phyloP scores from a whole-genome alignment of 2,888 invertebrate genomes.

The Stictocephala bisonia region DNA sequence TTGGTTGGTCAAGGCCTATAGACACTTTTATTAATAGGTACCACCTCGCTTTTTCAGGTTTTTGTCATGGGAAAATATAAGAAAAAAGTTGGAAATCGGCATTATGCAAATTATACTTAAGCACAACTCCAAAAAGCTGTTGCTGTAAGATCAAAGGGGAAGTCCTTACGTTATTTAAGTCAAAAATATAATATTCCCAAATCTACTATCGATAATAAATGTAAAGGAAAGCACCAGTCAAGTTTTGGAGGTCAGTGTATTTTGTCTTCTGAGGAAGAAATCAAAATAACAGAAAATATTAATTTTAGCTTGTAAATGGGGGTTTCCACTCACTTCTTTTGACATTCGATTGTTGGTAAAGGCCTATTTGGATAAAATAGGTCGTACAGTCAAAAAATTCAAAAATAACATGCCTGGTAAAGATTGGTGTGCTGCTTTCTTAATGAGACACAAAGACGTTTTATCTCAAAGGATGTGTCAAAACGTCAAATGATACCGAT shows the following conservation, averaged over 20 bases:
- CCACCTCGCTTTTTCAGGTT: no score
- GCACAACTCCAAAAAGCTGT: background rate
- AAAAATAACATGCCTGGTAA: slow-evolving; percentile 58
- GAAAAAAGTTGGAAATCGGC: slow-evolving; percentile 43
- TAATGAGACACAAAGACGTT: slow-evolving; percentile 49
- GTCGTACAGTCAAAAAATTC: slow-evolving; percentile 50
- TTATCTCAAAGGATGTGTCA: slow-evolving; percentile 49
- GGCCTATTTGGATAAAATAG: slow-evolving; percentile 47
- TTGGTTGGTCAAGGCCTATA: no score
- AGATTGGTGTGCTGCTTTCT: slow-evolving; percentile 56
- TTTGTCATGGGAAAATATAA: background rate
- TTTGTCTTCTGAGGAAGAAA: slow-evolving; percentile 56
- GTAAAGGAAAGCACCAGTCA: background rate
- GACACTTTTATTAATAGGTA: no score
- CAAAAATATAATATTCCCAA: background rate
- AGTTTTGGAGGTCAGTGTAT: slow-evolving; percentile 22
- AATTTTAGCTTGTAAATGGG: slow-evolving; percentile 54
- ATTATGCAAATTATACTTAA: background rate
- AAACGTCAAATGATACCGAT: slow-evolving; percentile 55
- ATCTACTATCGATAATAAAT: background rate
- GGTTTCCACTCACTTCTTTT: slow-evolving; percentile 56
- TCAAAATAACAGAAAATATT: slow-evolving; percentile 51
- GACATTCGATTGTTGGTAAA: slow-evolving; percentile 46
- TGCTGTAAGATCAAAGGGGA: background rate
- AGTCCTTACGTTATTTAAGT: slow-evolving; percentile 37